Conservation (phyloP, 2,888 invertebrate genomes). For the Tryphoninae sp. region DNA sequence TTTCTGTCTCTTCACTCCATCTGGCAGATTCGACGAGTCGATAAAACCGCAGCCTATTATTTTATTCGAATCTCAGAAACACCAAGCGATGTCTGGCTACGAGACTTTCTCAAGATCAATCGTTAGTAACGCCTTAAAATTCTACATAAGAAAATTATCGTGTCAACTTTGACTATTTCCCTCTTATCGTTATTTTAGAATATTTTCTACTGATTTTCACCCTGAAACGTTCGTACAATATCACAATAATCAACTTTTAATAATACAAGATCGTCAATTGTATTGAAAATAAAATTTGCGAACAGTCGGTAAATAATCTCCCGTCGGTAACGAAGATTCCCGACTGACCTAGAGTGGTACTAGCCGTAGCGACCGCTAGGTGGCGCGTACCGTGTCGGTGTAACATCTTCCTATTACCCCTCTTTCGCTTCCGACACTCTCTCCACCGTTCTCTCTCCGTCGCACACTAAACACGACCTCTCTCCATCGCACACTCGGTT, state of each 20-base stretch:
- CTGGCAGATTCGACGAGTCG: slow-evolving; percentile 30
- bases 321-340: slow-evolving; percentile 54
- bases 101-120: neutral
- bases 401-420: neutral
- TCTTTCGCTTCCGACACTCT: neutral
- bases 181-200: no score
- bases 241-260: neutral
- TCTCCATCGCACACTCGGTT: neutral
- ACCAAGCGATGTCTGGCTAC: slow-evolving; percentile 3
- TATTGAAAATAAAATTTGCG: neutral
- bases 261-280: neutral
- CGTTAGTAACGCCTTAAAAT: neutral
- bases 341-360: neutral
- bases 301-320: neutral
- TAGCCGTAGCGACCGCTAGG: slow-evolving; percentile 56
- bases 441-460: neutral
- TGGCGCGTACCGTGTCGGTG: slow-evolving; percentile 60
- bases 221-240: neutral
- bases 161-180: neutral
- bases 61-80: neutral
- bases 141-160: neutral
- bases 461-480: neutral
- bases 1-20: neutral
- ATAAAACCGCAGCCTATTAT: slow-evolving; percentile 49
- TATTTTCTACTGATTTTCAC: no score